phyloP scores from a whole-genome alignment of 2,888 invertebrate genomes.

The Rhagophthalmus giganteus region DNA sequence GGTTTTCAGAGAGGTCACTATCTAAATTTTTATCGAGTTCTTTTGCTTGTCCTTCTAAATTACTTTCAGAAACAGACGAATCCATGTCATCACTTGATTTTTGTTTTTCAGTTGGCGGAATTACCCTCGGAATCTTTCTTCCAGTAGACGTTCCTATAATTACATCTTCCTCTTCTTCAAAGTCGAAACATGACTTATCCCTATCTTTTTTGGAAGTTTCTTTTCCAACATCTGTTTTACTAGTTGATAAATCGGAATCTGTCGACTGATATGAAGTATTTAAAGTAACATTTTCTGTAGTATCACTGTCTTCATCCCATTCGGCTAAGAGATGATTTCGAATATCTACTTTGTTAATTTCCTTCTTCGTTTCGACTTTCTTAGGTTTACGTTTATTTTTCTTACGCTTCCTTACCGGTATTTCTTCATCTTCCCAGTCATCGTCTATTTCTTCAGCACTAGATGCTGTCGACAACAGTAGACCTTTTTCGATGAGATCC shows the following conservation, averaged over 20 bases:
- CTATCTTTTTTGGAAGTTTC: slow-evolving; percentile 33
- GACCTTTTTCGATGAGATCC: slow-evolving; percentile 39
- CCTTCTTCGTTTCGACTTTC: slow-evolving; percentile 14
- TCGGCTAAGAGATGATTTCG: slow-evolving; percentile 73
- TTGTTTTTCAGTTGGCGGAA: slow-evolving; percentile 51
- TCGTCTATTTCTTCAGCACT: slow-evolving; percentile 32
- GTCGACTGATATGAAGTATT: not conserved
- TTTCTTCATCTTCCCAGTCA: slow-evolving; percentile 45
- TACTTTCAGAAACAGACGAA: slow-evolving; percentile 30
- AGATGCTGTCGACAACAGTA: slow-evolving; percentile 31
- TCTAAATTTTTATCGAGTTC: too few relatives aligned
- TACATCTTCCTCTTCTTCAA: slow-evolving; percentile 72
- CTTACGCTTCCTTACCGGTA: slow-evolving; percentile 20
- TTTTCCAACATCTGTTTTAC: not conserved
- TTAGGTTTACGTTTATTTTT: slow-evolving; percentile 16
- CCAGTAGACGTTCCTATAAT: slow-evolving; percentile 57
- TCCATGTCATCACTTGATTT: slow-evolving; percentile 52
- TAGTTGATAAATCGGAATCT: not conserved
- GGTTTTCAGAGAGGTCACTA: not conserved
- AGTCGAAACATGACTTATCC: slow-evolving; percentile 73
- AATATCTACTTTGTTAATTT: slow-evolving; percentile 62
- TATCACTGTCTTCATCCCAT: slow-evolving; percentile 69
- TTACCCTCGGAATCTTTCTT: slow-evolving; percentile 68
- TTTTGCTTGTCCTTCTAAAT: too few relatives aligned
- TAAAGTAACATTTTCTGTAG: slow-evolving; percentile 26